Percentiles rank a stretch among this genome's conserved stretches.
These are phyloP conservation scores for Himalopsyche phryganea DNA, from an alignment of 1,140 invertebrate genomes.

Conservation along the genomic window DNA sequence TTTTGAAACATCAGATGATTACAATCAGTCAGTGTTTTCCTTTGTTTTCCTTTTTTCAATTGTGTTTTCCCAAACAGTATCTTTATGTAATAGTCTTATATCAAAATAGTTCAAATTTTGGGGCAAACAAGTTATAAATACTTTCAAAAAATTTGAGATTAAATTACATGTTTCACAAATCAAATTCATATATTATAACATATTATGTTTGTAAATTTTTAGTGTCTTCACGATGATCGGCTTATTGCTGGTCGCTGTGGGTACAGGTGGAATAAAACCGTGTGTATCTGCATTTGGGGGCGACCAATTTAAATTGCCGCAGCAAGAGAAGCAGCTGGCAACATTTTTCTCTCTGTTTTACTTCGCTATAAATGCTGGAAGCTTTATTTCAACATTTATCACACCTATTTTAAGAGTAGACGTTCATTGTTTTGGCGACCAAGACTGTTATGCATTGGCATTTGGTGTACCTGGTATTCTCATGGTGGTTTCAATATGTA, in stretches of 20 bases:
- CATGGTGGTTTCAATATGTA: slow-evolving; percentile 78
- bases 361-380: slow-evolving; percentile 90
- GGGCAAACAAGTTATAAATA: too few species aligned
- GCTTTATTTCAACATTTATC: slow-evolving; percentile 83
- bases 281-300: slow-evolving; percentile 96
- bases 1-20: too few species aligned
- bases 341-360: slow-evolving; percentile 93
- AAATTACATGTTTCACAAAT: too few species aligned
- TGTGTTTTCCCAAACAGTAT: too few species aligned
- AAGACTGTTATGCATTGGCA: slow-evolving; percentile 84
- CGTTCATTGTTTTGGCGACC: slow-evolving; percentile 76
- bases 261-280: slow-evolving; percentile 96
- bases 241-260: slow-evolving; percentile 78
- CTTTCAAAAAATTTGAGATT: too few species aligned
- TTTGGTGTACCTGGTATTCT: slow-evolving; percentile 88
- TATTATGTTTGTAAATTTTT: too few species aligned
- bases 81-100: too few species aligned
- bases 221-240: slow-evolving; percentile 75
- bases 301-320: slow-evolving; percentile 86
- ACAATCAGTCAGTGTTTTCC: too few species aligned
- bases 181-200: too few species aligned
- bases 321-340: slow-evolving; percentile 70
- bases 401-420: slow-evolving; percentile 84
- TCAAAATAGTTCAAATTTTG: too few species aligned
- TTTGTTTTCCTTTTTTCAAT: too few species aligned